Percentiles rank a stretch among this genome's conserved stretches.
Conservation (phyloP, 1,140 invertebrate species). For the Lamellibrachia luymesi region DNA sequence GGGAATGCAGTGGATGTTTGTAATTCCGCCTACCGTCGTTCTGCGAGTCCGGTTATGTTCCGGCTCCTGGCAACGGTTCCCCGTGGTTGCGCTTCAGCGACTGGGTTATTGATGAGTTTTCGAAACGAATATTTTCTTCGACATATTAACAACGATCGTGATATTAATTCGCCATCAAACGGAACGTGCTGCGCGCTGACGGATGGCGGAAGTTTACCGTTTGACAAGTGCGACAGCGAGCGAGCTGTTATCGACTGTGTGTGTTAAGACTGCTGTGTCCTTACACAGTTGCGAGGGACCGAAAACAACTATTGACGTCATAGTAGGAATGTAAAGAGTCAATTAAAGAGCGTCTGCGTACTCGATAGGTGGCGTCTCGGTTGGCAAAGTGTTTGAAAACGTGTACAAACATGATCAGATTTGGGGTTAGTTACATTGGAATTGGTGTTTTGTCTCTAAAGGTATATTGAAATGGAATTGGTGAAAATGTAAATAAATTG, state of each 20-base stretch:
- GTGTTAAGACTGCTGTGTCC: background rate
- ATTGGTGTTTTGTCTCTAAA: no score
- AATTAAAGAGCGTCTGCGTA: background rate
- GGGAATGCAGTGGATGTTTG: background rate
- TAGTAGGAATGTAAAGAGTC: background rate
- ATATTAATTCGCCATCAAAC: conserved; percentile 1
- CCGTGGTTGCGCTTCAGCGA: background rate
- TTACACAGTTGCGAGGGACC: background rate
- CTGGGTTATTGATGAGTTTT: background rate
- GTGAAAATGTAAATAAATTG: no score
- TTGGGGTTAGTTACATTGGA: no score
- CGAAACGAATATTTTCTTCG: background rate
- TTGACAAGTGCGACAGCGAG: background rate
- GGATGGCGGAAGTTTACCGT: background rate
- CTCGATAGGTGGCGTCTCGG: background rate
- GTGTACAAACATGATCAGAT: no score
- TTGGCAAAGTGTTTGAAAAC: no score
- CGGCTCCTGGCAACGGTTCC: background rate
- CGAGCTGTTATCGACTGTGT: background rate
- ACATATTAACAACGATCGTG: background rate
- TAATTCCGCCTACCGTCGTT: background rate
- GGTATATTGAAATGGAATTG: no score
- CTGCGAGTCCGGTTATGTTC: background rate
- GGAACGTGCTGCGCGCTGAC: background rate
- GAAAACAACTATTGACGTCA: background rate